Base-by-base conservation (phyloP, 2,113 vertebrate species). In the Todiramphus chloris region DNA sequence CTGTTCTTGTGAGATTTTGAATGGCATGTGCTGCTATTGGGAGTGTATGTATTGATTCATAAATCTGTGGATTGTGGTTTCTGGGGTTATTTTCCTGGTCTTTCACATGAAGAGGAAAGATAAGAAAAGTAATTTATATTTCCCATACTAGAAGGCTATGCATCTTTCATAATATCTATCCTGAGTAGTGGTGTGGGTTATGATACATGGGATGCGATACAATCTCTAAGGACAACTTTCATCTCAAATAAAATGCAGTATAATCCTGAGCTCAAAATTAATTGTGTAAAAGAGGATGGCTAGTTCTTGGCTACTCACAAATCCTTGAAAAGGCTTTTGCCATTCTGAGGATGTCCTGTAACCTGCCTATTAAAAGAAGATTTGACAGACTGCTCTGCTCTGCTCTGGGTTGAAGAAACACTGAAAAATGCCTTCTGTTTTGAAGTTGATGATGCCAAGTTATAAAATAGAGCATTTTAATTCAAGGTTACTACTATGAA, bases 41-140 rank as follows among this genome's bases (percentile, higher is more conserved):
- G 51, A 92, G 28, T 50, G 55, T 90, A 95, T 80, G 31, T 86
- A 48, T 76, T 88, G 85, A 76, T 95, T 90, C n/a, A 77, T 70
- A 14, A 69, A 73, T 74, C 85, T 80, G 50, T 88, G 58, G 41
- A 64, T 48, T 79, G 0, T 53, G 55, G n/a, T 85, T 95, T 79
- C 41, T 88, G 53, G 59, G 50, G 35, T 72, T 93, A 53, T 80
- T 93, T 92, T 96, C 41, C 70, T 83, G 44, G 58, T n/a, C 55
- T 88, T 69, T 93, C 72, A 63, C 10, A 7, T 70, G 76, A 94
- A 86, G 43, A 17, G 50, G 31, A 81, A 74, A 90, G 90, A 93
- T 94, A 96, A 90, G 76, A 51, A 90, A 93, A 96, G 64, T 56
- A 90, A 89, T 90, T 72, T 92, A 39, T 86, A 90, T 92, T 92